phyloP scores from a whole-genome alignment of 2,888 invertebrate species.

The Chloromyia formosa region DNA sequence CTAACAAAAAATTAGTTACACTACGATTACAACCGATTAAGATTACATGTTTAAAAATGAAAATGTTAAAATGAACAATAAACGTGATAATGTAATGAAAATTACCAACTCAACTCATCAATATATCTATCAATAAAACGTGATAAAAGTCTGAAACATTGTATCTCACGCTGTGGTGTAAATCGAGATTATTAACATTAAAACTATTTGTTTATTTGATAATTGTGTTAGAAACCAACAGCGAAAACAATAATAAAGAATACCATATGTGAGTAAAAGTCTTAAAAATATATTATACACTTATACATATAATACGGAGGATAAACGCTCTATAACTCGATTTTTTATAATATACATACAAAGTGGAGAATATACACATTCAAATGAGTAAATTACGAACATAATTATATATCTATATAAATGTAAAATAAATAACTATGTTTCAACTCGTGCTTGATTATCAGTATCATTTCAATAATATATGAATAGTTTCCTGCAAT shows the following conservation, averaged over 20 bases:
- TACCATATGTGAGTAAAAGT: slow-evolving; percentile 4
- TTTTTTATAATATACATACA: slow-evolving; percentile 49
- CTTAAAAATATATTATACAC: slow-evolving; percentile 38
- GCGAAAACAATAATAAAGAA: slow-evolving; percentile 21
- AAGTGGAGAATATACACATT: slow-evolving; percentile 39
- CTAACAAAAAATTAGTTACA: too few relatives aligned
- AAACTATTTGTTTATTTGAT: not conserved
- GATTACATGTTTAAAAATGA: not conserved
- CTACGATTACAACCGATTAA: too few relatives aligned
- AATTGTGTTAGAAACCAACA: slow-evolving; percentile 3
- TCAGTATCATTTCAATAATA: not conserved
- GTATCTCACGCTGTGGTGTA: not conserved
- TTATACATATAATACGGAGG: slow-evolving; percentile 42
- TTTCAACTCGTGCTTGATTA: slow-evolving; percentile 1
- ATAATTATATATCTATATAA: slow-evolving; percentile 15
- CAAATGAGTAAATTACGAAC: slow-evolving; percentile 11
- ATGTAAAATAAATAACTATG: slow-evolving; percentile 18
- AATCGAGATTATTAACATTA: not conserved
- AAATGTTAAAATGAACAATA: not conserved
- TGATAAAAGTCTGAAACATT: slow-evolving; percentile 35
- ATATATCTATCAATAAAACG: slow-evolving; percentile 14
- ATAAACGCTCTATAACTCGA: slow-evolving; percentile 49
- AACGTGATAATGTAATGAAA: not conserved
- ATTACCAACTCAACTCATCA: too few relatives aligned
- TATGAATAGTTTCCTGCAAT: not conserved